phyloP scores from a whole-genome alignment of 2,797 vertebrate genomes.

The Microctenopoma steveboyesi region DNA sequence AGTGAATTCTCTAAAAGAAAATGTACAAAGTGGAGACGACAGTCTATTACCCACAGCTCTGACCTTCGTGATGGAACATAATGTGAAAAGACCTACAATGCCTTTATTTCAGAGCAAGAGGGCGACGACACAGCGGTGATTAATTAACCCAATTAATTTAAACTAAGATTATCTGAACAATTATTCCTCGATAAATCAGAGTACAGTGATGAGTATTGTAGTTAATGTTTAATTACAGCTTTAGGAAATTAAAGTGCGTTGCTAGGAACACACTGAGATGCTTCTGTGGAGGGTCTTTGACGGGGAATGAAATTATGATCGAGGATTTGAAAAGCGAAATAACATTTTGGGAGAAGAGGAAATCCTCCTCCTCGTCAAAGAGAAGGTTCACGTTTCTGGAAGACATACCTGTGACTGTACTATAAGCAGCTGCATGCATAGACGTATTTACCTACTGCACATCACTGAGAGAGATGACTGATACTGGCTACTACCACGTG shows the following conservation, averaged over 20 bases:
- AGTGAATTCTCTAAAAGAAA: constrained; percentile 60
- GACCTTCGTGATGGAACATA: constrained; percentile 78
- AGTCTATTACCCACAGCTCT: constrained; percentile 77
- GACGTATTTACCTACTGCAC: too few species aligned
- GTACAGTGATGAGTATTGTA: constrained; percentile 74
- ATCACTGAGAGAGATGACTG: too few species aligned
- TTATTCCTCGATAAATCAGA: constrained; percentile 82
- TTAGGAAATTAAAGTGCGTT: constrained; percentile 59
- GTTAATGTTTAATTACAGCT: constrained; percentile 78
- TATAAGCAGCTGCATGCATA: background rate
- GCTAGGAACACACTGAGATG: constrained; percentile 27
- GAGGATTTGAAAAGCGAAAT: constrained; percentile 9
- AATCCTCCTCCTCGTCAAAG: background rate
- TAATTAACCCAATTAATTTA: constrained; percentile 85
- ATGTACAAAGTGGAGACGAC: constrained; percentile 79
- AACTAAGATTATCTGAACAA: constrained; percentile 83
- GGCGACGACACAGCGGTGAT: constrained; percentile 70
- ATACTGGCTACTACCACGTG: too few species aligned
- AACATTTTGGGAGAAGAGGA: constrained; percentile 6
- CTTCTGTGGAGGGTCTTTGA: constrained; percentile 19
- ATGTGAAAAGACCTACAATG: constrained; percentile 75
- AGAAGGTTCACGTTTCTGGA: too few species aligned
- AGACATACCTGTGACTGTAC: background rate
- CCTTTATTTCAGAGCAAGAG: constrained; percentile 66
- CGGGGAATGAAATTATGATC: constrained; percentile 13